Base-by-base conservation (phyloP, 2,888 invertebrate genomes). In the Nycteola revayana region DNA sequence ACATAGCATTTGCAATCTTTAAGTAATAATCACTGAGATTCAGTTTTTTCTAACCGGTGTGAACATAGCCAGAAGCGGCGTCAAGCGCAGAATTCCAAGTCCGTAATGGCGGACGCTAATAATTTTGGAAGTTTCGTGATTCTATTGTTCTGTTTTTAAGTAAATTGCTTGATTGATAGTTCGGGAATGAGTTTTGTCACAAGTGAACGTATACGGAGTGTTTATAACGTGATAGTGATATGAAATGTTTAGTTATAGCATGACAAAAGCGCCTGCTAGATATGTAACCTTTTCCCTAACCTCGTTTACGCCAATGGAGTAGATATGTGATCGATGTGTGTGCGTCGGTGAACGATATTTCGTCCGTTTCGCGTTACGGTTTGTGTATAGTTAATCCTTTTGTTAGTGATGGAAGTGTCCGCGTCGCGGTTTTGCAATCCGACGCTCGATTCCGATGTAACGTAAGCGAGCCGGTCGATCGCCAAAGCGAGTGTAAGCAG, bases 301-400 rank as follows among this genome's bases (percentile, higher is more conserved):
- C 92, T 92, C 92, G 92, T 91, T 92, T 91, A 91, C 91, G 91
- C 92, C 92, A 92, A 91, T 92, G 92, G 91, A 91, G 91, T 92
- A 92, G 92, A 92, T 91, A 92, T 90, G 90, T 91, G 92, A 92
- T 91, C 91, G 91, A 91, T 92, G 92, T 92, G 85, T 91, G 91
- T 91, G 91, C 91, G 91, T 91, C 90, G 90, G 91, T 91, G 91
- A 91, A 91, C 91, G 90, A 90, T 89, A 74, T 78, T 78, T 87
- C 85, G 86, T 84, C 84, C 82, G 79, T 83, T 83, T 84, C 70
- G 75, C 76, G 79, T 82, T 85, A 83, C 76, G 67, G 72, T 80
- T 68, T 68, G 76, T 83, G 81, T 70, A 70, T 76, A 75, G 77
- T 79, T 70, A 64, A 71, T 75, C 69, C 68, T 69, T 75, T 67